Conservation (phyloP, 1,140 invertebrate genomes). For the Zaprionus tsacasi region DNA sequence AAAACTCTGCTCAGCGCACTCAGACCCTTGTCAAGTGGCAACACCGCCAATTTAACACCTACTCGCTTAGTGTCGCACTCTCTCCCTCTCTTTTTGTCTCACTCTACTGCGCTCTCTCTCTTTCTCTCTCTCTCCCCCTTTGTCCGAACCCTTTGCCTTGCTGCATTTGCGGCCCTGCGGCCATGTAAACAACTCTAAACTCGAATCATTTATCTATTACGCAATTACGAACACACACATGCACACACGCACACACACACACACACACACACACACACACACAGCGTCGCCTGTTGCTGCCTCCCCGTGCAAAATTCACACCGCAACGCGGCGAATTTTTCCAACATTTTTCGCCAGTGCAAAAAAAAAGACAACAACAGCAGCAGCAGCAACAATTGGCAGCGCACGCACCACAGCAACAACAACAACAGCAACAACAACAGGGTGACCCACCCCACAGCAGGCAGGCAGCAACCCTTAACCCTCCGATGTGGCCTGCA, state of each 20-base stretch:
- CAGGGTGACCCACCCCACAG: neutral
- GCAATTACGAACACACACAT: conserved; percentile 68
- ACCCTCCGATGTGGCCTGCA: conserved; percentile 21
- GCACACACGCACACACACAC: conserved; percentile 35
- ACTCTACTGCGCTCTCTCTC: neutral
- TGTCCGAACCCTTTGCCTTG: conserved; percentile 29
- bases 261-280: conserved; percentile 34
- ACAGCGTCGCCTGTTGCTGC: conserved; percentile 62
- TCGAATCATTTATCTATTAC: conserved; percentile 80
- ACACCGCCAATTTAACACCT: conserved; percentile 9
- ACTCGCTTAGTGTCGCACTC: neutral
- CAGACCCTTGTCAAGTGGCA: neutral
- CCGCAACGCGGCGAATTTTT: conserved; percentile 21
- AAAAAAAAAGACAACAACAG: conserved; percentile 25
- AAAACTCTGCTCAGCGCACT: neutral
- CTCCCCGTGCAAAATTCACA: too few relatives aligned
- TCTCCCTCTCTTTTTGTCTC: neutral
- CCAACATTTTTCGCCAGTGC: conserved; percentile 45
- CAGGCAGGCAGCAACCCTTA: conserved; percentile 25
- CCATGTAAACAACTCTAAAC: conserved; percentile 62
- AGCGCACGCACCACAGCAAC: conserved; percentile 31
- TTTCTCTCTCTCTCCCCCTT: neutral
- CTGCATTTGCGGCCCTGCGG: conserved; percentile 56
- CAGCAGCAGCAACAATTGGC: conserved; percentile 12
- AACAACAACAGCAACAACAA: neutral